Conservation (phyloP, 2,113 vertebrate genomes). For the Lynx canadensis region DNA sequence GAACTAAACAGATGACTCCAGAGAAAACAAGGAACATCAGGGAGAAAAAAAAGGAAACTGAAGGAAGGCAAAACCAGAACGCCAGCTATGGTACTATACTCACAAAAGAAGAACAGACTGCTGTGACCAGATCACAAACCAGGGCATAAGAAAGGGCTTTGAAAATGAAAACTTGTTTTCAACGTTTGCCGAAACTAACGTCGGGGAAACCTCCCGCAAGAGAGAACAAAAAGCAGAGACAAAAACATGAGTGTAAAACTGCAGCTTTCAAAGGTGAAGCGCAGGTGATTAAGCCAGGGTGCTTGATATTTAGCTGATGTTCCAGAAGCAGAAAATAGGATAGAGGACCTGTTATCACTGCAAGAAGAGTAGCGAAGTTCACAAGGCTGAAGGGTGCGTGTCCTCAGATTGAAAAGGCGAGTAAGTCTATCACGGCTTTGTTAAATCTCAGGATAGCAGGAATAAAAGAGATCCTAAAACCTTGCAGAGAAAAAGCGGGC, state of each 20-base stretch:
- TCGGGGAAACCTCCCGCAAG: background rate
- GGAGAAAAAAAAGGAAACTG: background rate
- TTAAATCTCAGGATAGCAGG: background rate
- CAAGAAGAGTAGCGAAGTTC: background rate
- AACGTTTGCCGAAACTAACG: background rate
- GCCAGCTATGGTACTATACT: background rate
- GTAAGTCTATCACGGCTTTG: background rate
- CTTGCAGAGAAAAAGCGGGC: background rate
- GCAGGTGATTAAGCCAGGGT: background rate
- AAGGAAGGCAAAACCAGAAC: background rate
- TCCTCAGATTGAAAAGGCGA: background rate
- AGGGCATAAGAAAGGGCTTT: background rate
- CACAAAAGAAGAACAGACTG: background rate
- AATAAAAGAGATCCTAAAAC: background rate
- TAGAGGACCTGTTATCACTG: rapidly evolving
- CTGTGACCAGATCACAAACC: background rate
- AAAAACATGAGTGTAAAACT: background rate
- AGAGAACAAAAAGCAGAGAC: background rate
- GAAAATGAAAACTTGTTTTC: background rate
- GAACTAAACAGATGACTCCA: background rate
- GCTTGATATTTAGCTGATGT: background rate
- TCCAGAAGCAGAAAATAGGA: background rate
- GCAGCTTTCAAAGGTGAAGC: background rate
- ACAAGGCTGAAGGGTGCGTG: background rate
- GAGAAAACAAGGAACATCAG: background rate